Percentiles rank a stretch among this genome's conserved stretches.
These are phyloP conservation scores for Nebria brevicollis DNA, from an alignment of 2,888 invertebrate genomes.

Conservation along the genomic window DNA sequence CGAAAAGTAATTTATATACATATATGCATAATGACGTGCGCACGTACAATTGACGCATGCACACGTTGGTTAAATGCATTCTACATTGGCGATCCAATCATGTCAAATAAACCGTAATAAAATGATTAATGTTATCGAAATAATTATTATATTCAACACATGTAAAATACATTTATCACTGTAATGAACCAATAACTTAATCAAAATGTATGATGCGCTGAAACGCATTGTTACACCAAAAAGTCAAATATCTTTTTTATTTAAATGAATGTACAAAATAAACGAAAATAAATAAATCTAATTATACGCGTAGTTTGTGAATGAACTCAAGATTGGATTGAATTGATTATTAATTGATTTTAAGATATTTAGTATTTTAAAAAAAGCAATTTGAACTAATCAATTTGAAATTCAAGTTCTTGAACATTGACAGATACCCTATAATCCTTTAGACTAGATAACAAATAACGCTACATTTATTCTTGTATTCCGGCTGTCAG, in stretches of 20 bases:
- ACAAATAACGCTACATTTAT: neutral
- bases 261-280: neutral
- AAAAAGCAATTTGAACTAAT: neutral
- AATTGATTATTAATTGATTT: too few relatives aligned
- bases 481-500: neutral
- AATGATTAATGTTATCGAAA: slow-evolving; percentile 11
- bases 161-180: slow-evolving; percentile 14
- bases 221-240: neutral
- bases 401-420: neutral
- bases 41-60: neutral
- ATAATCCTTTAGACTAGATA: neutral
- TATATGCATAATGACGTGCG: neutral
- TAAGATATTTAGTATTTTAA: too few relatives aligned
- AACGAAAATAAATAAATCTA: neutral
- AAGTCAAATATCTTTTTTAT: neutral
- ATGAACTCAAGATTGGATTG: too few relatives aligned
- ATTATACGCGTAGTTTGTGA: too few relatives aligned
- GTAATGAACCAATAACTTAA: slow-evolving; percentile 2
- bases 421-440: neutral
- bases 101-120: slow-evolving; percentile 12
- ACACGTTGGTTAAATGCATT: neutral
- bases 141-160: slow-evolving; percentile 12
- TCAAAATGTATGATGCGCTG: neutral
- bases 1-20: neutral
- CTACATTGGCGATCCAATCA: slow-evolving; percentile 4